These are phyloP conservation scores for Alouatta caraya DNA, from an alignment of 2,797 vertebrate species.

Conservation along the genomic window DNA sequence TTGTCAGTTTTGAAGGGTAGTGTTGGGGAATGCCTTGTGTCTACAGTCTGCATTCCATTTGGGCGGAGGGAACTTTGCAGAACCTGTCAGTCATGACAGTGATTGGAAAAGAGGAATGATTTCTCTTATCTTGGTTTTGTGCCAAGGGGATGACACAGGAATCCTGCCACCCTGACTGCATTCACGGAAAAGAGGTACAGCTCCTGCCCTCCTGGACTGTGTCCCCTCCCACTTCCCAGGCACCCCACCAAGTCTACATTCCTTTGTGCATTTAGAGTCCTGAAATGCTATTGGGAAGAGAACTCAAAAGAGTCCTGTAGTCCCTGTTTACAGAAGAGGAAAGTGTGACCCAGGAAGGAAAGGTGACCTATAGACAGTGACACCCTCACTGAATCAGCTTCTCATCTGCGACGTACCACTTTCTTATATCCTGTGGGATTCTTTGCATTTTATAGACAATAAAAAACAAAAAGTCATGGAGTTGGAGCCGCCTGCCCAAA, in stretches of 20 bases:
- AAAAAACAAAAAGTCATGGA: neutral
- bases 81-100: neutral
- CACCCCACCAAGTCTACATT: fast-evolving
- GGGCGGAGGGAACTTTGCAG: neutral
- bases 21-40: neutral
- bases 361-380: fast-evolving
- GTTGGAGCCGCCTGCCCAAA: neutral
- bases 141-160: neutral
- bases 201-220: neutral
- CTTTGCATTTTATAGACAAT: neutral
- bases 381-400: fast-evolving
- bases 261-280: too few species aligned
- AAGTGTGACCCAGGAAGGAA: neutral
- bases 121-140: neutral
- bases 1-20: neutral
- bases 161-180: fast-evolving
- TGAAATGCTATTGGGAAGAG: neutral
- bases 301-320: neutral
- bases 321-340: neutral
- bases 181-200: fast-evolving
- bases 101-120: neutral
- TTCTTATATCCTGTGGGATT: neutral
- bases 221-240: fast-evolving
- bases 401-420: fast-evolving
- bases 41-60: neutral